These are phyloP conservation scores for Balearica regulorum DNA, from an alignment of 2,797 vertebrate genomes.

Conservation along the genomic window DNA sequence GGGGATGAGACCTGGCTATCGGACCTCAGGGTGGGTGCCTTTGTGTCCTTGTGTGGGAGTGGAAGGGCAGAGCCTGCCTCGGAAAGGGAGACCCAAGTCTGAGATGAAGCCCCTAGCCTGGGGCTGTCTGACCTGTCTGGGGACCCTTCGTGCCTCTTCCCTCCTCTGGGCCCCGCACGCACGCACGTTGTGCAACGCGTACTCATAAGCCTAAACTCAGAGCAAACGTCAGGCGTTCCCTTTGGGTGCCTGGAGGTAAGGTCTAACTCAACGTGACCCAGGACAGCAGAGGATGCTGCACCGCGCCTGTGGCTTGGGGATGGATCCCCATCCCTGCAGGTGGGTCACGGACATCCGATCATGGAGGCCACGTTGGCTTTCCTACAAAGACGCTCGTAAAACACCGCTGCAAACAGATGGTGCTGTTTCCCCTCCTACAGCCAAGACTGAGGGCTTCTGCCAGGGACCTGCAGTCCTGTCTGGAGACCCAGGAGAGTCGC, in stretches of 20 bases:
- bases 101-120: neutral
- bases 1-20: neutral
- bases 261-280: neutral
- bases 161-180: neutral
- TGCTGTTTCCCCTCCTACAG: neutral
- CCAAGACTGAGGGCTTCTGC: neutral
- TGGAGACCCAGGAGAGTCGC: neutral
- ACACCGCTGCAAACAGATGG: neutral
- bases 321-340: neutral
- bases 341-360: neutral
- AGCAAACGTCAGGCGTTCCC: neutral
- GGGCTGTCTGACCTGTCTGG: neutral
- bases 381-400: neutral
- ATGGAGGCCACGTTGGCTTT: fast-evolving
- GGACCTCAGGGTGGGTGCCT: neutral
- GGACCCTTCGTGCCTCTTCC: neutral
- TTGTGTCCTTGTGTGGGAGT: fast-evolving
- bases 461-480: neutral
- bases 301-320: neutral
- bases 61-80: neutral
- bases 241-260: neutral
- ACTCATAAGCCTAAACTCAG: neutral
- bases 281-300: neutral
- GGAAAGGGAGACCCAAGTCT: neutral
- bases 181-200: fast-evolving